phyloP scores from a whole-genome alignment of 2,113 vertebrate species.

The Pachycephala philippinensis region DNA sequence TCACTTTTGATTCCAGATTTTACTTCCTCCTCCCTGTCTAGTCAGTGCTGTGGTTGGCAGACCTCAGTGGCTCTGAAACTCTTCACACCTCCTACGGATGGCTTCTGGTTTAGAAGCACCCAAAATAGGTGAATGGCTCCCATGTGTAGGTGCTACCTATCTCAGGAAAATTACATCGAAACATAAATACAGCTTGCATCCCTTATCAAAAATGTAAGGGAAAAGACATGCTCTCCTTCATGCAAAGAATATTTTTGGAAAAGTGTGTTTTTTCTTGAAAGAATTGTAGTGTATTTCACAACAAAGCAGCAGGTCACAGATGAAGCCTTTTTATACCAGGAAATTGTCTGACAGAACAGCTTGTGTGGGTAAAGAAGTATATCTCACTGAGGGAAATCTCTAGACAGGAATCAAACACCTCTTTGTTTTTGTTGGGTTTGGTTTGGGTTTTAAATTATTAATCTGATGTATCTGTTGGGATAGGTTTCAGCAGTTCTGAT shows the following conservation, averaged over 20 bases:
- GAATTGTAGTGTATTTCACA: neutral
- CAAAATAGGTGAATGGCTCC: neutral
- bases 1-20: neutral
- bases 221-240: neutral
- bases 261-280: neutral
- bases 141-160: neutral
- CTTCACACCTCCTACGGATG: rapidly evolving
- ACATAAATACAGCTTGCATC: neutral
- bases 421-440: neutral
- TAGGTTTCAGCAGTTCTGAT: neutral
- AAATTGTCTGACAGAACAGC: neutral
- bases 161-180: neutral
- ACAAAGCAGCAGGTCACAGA: neutral
- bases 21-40: neutral
- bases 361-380: neutral
- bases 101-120: neutral
- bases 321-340: neutral
- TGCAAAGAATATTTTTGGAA: neutral
- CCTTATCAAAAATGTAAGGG: neutral
- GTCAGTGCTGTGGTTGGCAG: neutral
- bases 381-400: neutral
- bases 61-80: neutral
- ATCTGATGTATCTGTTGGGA: neutral
- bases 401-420: neutral
- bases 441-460: neutral